These are phyloP conservation scores for Pheosia tremula DNA, from an alignment of 2,888 invertebrate genomes.

Conservation along the genomic window DNA sequence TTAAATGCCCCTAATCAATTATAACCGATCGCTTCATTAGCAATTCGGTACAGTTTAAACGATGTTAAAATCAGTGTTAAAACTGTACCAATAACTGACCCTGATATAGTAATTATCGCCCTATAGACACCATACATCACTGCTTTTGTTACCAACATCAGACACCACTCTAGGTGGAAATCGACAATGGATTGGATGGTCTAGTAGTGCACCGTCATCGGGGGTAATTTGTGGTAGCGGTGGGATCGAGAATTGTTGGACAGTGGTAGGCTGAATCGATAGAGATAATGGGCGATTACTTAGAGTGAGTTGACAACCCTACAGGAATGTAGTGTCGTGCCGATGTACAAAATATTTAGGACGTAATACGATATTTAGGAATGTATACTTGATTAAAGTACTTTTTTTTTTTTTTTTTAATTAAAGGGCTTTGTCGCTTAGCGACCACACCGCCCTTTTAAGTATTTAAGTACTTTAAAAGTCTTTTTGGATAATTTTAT, in stretches of 20 bases:
- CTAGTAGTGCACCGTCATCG: background rate
- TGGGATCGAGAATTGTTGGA: conserved; percentile 49
- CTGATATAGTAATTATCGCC: background rate
- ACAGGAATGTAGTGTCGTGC: conserved; percentile 50
- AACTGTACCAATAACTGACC: conserved; percentile 12
- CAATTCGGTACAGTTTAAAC: conserved; percentile 34
- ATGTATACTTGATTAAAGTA: too few relatives aligned
- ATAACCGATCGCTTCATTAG: conserved; percentile 44
- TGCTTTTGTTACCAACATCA: background rate
- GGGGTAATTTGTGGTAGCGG: conserved; percentile 12
- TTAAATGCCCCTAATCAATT: conserved; percentile 40
- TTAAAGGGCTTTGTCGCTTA: too few relatives aligned
- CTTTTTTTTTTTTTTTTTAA: too few relatives aligned
- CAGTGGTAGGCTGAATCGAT: conserved; percentile 59
- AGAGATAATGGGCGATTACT: conserved; percentile 73
- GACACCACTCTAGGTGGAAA: background rate
- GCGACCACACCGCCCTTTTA: too few relatives aligned
- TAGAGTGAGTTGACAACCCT: conserved; percentile 67
- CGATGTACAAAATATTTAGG: background rate
- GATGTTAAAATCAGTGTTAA: conserved; percentile 42
- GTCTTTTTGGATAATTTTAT: too few relatives aligned
- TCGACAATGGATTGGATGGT: conserved; percentile 21
- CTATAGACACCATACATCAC: conserved; percentile 15
- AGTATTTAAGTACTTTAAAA: too few relatives aligned
- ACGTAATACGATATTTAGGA: conserved; percentile 3